These are phyloP conservation scores for Zaprionus gabonicus DNA, from an alignment of 1,140 invertebrate species.

Conservation along the genomic window DNA sequence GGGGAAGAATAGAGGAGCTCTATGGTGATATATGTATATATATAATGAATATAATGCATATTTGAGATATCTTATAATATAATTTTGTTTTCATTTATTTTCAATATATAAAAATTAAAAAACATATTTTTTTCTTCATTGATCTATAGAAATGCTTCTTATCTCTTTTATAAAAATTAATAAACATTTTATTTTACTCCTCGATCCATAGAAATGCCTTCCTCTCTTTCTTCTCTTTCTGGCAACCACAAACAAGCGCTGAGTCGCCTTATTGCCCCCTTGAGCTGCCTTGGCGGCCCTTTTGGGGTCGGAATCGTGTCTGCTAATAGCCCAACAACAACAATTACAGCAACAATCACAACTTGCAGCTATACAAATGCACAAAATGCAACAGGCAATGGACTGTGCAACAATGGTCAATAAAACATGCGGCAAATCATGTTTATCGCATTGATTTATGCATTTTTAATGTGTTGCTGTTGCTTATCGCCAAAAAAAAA, in stretches of 20 bases:
- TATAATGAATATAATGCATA: too few relatives aligned
- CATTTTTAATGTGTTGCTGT: slow-evolving; percentile 84
- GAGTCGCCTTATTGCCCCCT: slow-evolving; percentile 17
- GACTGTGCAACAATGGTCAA: slow-evolving; percentile 76
- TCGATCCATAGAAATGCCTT: background rate
- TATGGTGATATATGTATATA: too few relatives aligned
- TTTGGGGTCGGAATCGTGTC: slow-evolving; percentile 63
- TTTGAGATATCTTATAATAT: too few relatives aligned
- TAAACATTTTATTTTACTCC: too few relatives aligned
- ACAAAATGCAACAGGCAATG: slow-evolving; percentile 30
- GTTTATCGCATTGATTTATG: slow-evolving; percentile 85
- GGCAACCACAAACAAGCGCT: slow-evolving; percentile 6
- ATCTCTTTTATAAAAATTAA: too few relatives aligned
- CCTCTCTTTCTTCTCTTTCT: background rate
- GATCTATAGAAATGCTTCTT: too few relatives aligned
- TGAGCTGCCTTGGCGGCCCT: slow-evolving; percentile 38
- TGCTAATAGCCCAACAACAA: slow-evolving; percentile 50
- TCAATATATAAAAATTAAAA: too few relatives aligned
- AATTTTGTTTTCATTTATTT: too few relatives aligned
- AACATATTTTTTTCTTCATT: too few relatives aligned
- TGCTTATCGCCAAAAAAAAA: slow-evolving; percentile 76
- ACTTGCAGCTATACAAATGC: slow-evolving; percentile 14
- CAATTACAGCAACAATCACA: slow-evolving; percentile 12
- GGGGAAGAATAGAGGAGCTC: too few relatives aligned
- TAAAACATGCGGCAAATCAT: slow-evolving; percentile 84